Evolutionary conservation across 2,888 invertebrate species (phyloP), one percentile per base, ranked within the genome.

Genomic region (Sesia apiformis): DNA sequence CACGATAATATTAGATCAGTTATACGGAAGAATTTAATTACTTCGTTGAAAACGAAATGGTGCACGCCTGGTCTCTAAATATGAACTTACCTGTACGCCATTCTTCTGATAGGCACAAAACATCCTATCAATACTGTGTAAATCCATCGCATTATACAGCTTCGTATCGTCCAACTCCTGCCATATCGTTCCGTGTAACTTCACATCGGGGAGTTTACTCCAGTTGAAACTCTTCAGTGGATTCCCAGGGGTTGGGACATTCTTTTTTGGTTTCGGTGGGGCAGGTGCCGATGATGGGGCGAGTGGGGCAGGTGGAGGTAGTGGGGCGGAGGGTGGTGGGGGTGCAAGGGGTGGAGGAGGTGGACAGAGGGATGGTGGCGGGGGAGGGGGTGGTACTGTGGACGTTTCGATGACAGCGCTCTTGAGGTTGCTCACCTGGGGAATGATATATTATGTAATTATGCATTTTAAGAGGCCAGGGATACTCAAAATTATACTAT

Each of bases 191-290:
- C 98, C 98, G 63, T 94, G 94, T 3, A 98, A 90, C 75, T 97
- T 97, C 49, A 94, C 92, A 65, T 98, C 97, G 0, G 98, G 97
- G 58, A 98, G 90, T 77, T 97, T 98, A 53, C 96, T 96, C 99
- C 99, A 99, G 88, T 99, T 99, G 90, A 99, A 97, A 55, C 97
- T 97, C 81, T 98, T 98, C 55, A 99, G 86, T 0, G 98, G 97
- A 80, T 96, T 96, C 4, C 95, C 93, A 0, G 98, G 96, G 66
- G 96, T 96, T 6, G 99, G 99, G 56, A 97, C 96, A 81, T 97
- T 96, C 83, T 97, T 97, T 78, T 94, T 93, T 23, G 91, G 88
- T 52, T 90, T 83, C 57, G 93, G 93, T 0, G 85, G 72, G 53
- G 92, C 91, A 5, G 92, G 86, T 0, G 92, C 90, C 38, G 81